Percentiles rank a stretch among this genome's conserved stretches.
Evolutionary conservation across 2,113 vertebrate species (phyloP).

Genomic region (Forbesichthys agassizii): DNA sequence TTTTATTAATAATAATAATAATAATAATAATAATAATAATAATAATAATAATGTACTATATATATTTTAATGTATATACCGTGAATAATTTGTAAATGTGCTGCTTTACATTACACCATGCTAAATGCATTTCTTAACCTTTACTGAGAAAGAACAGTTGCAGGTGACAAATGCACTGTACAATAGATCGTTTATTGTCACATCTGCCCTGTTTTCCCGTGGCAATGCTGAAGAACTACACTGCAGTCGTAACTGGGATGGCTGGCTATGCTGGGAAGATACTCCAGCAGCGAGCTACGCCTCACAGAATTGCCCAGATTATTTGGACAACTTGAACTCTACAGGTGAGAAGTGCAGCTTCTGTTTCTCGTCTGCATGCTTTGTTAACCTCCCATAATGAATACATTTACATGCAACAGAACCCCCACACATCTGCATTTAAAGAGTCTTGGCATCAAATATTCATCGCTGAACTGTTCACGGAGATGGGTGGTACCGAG

Average conservation of each 20-base stretch:
- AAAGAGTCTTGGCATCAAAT: neutral
- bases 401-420: neutral
- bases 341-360: slow-evolving; percentile 75
- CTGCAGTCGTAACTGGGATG: slow-evolving; percentile 89
- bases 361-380: neutral
- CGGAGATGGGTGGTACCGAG: neutral
- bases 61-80: too few species aligned
- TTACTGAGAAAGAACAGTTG: too few species aligned
- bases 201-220: neutral
- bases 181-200: neutral
- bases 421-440: neutral
- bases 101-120: too few species aligned
- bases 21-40: too few species aligned
- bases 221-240: slow-evolving; percentile 68
- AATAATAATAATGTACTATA: too few species aligned
- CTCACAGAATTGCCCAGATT: slow-evolving; percentile 85
- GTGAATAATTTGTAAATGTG: too few species aligned
- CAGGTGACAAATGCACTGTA: too few species aligned
- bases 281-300: slow-evolving; percentile 78
- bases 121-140: too few species aligned
- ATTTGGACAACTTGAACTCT: slow-evolving; percentile 92
- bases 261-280: slow-evolving; percentile 91
- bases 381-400: neutral
- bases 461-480: neutral
- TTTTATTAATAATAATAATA: too few species aligned